Evolutionary conservation across 2,888 invertebrate genomes (phyloP), one percentile per base, ranked within the genome.

Genomic region (Liodrosophila aerea): DNA sequence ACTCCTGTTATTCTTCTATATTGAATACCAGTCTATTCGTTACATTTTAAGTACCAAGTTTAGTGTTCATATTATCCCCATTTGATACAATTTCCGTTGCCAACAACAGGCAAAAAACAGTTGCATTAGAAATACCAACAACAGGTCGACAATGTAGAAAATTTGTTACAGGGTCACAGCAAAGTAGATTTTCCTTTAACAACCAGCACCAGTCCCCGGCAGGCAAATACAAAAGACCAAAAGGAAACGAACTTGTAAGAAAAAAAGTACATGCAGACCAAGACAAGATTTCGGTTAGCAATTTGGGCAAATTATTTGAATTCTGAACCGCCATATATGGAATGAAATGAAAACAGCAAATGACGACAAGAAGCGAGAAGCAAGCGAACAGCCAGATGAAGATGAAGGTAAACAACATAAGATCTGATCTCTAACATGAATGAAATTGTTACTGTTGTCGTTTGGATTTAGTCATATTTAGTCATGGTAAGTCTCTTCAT

Each of bases 131-230:
- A 43, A 44, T 50, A 56, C 13, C 59, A 50, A 53, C 54, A 54
- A 54, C 51, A 57, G 60, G 63, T 61, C 58, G 65, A 18, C 59
- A 64, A 64, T 51, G 60, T 51, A 45, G 53, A 49, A 83, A 74
- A 81, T 80, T 69, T 76, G 85, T 83, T 85, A 85, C 81, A 81
- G 85, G 81, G 81, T 85, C 83, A 85, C 49, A 61, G 52, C 58
- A 50, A 64, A 70, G 62, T 75, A 77, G 78, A 77, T 77, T 81
- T 86, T 82, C 80, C 82, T 73, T 70, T 71, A 68, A 45, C 51
- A 64, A 67, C 50, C 45, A 44, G 22, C 47, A 54, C 54, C 47
- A 44, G 57, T n/a, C n/a, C n/a, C 44, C 57, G 58, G 27, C 45
- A 36, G 51, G 33, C 52, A 62, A 57, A 67, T 59, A 77, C 78